Conservation (phyloP, 35 echinoderm and acorn worm genomes). For the Anneissia japonica region DNA sequence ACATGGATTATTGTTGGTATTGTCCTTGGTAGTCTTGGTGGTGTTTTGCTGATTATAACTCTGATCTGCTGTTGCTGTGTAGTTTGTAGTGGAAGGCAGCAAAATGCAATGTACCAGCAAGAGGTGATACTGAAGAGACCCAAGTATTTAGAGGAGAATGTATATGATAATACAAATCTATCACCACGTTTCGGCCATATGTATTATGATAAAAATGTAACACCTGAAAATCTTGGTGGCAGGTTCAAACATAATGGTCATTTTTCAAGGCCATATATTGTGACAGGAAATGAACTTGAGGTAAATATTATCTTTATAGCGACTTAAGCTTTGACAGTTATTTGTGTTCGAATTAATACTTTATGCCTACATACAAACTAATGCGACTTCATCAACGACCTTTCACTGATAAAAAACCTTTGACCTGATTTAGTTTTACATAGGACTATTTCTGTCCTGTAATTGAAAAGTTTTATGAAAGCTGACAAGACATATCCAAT, state of each 20-base stretch:
- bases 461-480: too few relatives aligned
- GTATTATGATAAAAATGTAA: neutral
- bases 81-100: neutral
- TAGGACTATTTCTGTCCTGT: too few relatives aligned
- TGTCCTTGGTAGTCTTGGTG: neutral
- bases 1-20: neutral
- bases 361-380: neutral
- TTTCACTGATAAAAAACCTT: too few relatives aligned
- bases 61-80: neutral
- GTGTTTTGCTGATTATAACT: neutral
- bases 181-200: neutral
- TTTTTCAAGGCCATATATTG: neutral
- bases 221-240: neutral
- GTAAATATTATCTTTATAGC: neutral
- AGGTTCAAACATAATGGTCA: neutral
- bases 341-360: too few relatives aligned
- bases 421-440: too few relatives aligned
- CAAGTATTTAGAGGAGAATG: neutral
- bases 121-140: neutral
- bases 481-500: too few relatives aligned
- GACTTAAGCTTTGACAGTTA: neutral
- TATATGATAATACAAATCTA: neutral
- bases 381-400: neutral
- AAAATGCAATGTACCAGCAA: neutral
- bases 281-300: neutral